Evolutionary conservation across 2,888 invertebrate genomes (phyloP), one percentile per base, ranked within the genome.

Genomic region (Sesia bembeciformis): DNA sequence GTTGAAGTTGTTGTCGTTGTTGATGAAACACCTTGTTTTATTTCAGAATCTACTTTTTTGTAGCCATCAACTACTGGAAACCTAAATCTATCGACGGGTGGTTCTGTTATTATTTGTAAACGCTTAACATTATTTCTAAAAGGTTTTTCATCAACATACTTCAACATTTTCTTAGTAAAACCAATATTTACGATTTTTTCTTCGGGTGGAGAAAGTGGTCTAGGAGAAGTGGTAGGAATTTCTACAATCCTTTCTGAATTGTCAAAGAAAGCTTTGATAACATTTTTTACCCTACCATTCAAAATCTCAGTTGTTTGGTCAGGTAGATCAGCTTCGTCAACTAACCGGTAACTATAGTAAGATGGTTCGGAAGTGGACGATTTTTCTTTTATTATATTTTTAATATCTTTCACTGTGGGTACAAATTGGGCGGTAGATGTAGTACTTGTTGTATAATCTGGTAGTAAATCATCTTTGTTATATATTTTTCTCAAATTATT

Each of bases 271-370:
- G 82, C 75, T 72, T 78, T 81, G 42, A 89, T 76, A 3, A 87
- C 78, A 62, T 79, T 81, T 73, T 78, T 83, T 2, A 86, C 81
- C 59, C 73, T 81, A 55, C 77, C 76, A 60, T 75, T 81, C 59
- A 88, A 82, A 52, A 86, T 70, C 72, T 88, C 86, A 6, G 88
- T 87, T 1, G 89, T 87, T 59, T 83, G 80, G 60, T 87, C 81
- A 43, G 79, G 74, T 5, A 79, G 61, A 7, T 50, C 39, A 4
- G 67, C 63, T 54, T 86, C 86, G 57, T 87, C 88, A 62, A 78
- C 74, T 55, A 88, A 65, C 38, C 72, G 73, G 61, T 88, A 88
- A 60, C 76, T 78, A 56, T 83, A 87, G 61, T 87, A 88, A 0
- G 84, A 77, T 3, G 84, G 76, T 56, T 80, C 80, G 23, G 66